Percentiles rank a stretch among this genome's conserved stretches.
Conservation (phyloP, 2,113 vertebrate genomes). For the Phalacrocorax aristotelis region DNA sequence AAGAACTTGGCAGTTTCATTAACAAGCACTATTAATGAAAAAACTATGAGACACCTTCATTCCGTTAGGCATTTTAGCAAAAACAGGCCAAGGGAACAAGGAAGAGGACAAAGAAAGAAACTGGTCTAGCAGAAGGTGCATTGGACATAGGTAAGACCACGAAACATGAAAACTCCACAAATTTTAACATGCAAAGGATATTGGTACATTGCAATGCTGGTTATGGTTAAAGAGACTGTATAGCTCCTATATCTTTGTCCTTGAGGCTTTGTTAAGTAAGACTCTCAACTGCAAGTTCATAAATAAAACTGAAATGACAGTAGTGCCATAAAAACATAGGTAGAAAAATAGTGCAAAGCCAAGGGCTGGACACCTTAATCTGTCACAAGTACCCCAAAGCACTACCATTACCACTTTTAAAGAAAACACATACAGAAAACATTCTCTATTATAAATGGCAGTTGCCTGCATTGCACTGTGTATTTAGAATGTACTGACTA, state of each 20-base stretch:
- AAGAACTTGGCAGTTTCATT: neutral
- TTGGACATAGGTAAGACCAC: neutral
- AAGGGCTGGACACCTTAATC: constrained; percentile 36
- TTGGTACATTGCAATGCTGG: neutral
- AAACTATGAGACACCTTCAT: neutral
- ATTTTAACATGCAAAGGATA: neutral
- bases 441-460: constrained; percentile 15
- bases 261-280: neutral
- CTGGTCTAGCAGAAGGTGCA: neutral
- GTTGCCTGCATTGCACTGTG: constrained; percentile 37
- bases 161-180: neutral
- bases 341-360: constrained; percentile 65
- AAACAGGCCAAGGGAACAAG: neutral
- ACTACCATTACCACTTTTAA: constrained; percentile 6
- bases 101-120: neutral
- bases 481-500: neutral
- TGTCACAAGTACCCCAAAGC: constrained; percentile 23
- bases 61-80: neutral
- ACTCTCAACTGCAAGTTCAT: constrained; percentile 11
- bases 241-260: neutral
- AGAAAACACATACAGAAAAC: constrained; percentile 5
- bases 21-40: neutral
- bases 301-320: constrained; percentile 32
- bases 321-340: constrained; percentile 12
- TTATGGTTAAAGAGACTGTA: neutral